phyloP scores from a whole-genome alignment of 2,888 invertebrate species.

The Ophonus ardosiacus region DNA sequence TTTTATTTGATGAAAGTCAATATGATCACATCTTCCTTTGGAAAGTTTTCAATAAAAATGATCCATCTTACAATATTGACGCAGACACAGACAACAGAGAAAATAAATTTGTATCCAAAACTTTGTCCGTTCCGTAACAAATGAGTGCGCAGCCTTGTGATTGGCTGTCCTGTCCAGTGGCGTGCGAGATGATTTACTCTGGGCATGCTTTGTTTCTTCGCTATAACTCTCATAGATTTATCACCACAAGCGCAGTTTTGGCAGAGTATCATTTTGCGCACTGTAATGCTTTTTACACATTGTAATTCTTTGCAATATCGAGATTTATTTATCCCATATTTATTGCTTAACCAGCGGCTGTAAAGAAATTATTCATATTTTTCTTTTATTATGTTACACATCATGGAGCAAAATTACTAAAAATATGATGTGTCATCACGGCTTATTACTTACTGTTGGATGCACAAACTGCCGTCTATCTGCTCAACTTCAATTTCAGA shows the following conservation, averaged over 20 bases:
- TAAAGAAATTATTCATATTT: slow-evolving; percentile 1
- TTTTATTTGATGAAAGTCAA: too few species aligned
- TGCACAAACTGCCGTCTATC: too few species aligned
- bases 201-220: slow-evolving; percentile 28
- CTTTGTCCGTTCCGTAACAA: slow-evolving; percentile 11
- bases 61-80: slow-evolving; percentile 12
- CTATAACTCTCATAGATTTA: slow-evolving; percentile 33
- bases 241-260: slow-evolving; percentile 28
- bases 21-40: too few species aligned
- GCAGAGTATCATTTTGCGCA: slow-evolving; percentile 43
- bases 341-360: background rate
- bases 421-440: background rate
- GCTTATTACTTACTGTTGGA: too few species aligned
- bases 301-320: slow-evolving; percentile 24
- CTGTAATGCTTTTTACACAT: slow-evolving; percentile 20
- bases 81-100: background rate
- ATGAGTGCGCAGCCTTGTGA: background rate
- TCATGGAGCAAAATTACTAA: background rate
- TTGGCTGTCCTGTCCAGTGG: slow-evolving; percentile 32
- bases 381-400: background rate
- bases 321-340: slow-evolving; percentile 35
- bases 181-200: slow-evolving; percentile 20
- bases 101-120: background rate
- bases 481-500: too few species aligned
- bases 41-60: background rate